Evolutionary conservation across 2,113 vertebrate genomes (phyloP), one percentile per base, ranked within the genome.

Genomic region (Saimiri boliviensis): DNA sequence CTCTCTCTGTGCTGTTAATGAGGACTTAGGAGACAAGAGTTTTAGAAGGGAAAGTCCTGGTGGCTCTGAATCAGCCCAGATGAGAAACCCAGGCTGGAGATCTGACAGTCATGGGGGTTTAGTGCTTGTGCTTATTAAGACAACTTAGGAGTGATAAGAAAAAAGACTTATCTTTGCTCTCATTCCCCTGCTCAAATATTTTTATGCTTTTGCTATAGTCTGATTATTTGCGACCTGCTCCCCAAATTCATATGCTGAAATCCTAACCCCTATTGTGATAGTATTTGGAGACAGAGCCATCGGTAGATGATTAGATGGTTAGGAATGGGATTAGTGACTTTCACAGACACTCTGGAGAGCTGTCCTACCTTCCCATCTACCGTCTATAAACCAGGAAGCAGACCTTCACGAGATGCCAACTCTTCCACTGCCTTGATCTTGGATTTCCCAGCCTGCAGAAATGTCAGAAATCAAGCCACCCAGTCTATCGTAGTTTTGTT

Each of bases 61-160:
- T 8, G 13, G 4, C 25, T 12, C 16, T 12, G 20, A 32, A 20
- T 77, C 5, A 5, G 14, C 32, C 52, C 2, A 0, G 37, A 2
- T 52, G 60, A 76, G 40, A 56, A 6, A 16, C 8, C 52, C 20
- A 11, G 23, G 5, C 52, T 58, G 54, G 47, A 86, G 5, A 42
- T 5, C 12, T 13, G 11, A 35, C 4, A 12, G 27, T 27, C 17
- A 2, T 0, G 5, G 25, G 37, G 1, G 8, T 1, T 1, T 54
- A 1, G n/a, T 13, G 45, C 5, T 21, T 16, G 19, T 49, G 80
- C 3, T 21, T 68, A 37, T 52, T 32, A 8, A 7, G 47, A 60
- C 30, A 37, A 2, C 4, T 0, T 16, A 14, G 7, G 8, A 35
- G 2, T 9, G 5, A 17, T 30, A 27, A 86, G 12, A 86, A 27